Conservation (phyloP, 2,888 invertebrate genomes). For the Melieria omissa region DNA sequence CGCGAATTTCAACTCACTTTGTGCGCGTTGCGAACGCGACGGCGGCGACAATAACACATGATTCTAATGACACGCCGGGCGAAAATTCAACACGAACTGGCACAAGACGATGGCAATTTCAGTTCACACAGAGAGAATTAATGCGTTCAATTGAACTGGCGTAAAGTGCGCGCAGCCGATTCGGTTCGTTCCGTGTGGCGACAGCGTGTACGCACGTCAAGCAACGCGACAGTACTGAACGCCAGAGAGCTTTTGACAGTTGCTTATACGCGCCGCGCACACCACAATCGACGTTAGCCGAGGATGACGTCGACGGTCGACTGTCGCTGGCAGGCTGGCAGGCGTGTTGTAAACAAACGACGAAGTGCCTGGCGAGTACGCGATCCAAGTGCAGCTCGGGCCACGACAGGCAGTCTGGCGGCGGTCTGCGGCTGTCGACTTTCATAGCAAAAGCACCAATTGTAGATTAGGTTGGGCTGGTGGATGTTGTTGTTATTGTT, state of each 20-base stretch:
- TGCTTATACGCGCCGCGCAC: constrained; percentile 24
- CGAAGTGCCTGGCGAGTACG: neutral
- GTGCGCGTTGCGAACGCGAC: no score
- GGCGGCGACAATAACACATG: no score
- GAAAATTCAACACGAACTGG: no score
- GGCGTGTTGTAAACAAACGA: neutral
- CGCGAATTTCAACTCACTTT: no score
- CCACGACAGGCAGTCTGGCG: neutral
- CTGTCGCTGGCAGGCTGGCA: neutral
- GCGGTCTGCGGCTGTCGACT: neutral
- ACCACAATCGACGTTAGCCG: constrained; percentile 12
- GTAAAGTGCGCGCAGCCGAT: no score
- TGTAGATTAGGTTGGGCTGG: neutral
- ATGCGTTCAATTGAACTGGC: no score
- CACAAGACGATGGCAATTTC: no score
- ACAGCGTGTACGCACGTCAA: constrained; percentile 27
- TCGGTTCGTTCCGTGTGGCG: no score
- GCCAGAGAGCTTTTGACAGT: constrained; percentile 31
- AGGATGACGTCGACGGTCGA: neutral
- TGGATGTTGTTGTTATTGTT: neutral
- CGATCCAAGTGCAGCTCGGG: neutral
- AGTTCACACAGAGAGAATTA: no score
- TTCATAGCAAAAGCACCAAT: no score
- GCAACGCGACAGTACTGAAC: constrained; percentile 36
- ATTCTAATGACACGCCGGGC: no score